phyloP scores from a whole-genome alignment of 1,140 invertebrate species.

The Venturia canescens region DNA sequence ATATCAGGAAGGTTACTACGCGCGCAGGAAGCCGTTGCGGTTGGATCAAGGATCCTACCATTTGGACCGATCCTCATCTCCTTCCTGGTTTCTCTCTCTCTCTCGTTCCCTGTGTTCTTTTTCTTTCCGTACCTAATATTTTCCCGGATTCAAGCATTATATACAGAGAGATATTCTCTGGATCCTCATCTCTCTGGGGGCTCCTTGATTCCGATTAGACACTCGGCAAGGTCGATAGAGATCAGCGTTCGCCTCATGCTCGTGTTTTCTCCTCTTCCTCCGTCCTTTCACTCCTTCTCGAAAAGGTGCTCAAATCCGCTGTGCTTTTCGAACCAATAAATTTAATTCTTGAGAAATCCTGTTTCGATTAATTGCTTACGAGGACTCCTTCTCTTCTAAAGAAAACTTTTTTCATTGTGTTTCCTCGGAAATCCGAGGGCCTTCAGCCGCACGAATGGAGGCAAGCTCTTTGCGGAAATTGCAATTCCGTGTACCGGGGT shows the following conservation, averaged over 20 bases:
- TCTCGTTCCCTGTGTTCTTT: background rate
- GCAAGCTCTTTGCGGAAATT: too few species aligned
- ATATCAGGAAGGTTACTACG: constrained; percentile 22
- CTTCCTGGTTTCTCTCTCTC: background rate
- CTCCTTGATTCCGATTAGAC: constrained; percentile 38
- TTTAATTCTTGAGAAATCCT: background rate
- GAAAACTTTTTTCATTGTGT: too few species aligned
- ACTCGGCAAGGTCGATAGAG: constrained; percentile 19
- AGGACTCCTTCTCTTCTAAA: too few species aligned
- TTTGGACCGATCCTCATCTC: background rate
- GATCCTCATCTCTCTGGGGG: constrained; percentile 33
- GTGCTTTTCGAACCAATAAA: constrained; percentile 21
- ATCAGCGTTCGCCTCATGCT: constrained; percentile 9
- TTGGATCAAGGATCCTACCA: constrained; percentile 36
- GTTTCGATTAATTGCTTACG: background rate
- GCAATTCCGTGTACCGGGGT: too few species aligned
- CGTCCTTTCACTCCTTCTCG: background rate
- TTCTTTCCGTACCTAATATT: background rate
- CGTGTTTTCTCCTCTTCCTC: background rate
- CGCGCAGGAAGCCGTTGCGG: background rate
- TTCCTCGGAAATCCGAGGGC: too few species aligned
- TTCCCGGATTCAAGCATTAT: background rate
- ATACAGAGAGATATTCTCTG: constrained; percentile 43
- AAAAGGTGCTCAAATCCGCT: constrained; percentile 1
- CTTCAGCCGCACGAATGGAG: too few species aligned